These are phyloP conservation scores for Galbula dea DNA, from an alignment of 2,113 vertebrate species.

Conservation along the genomic window DNA sequence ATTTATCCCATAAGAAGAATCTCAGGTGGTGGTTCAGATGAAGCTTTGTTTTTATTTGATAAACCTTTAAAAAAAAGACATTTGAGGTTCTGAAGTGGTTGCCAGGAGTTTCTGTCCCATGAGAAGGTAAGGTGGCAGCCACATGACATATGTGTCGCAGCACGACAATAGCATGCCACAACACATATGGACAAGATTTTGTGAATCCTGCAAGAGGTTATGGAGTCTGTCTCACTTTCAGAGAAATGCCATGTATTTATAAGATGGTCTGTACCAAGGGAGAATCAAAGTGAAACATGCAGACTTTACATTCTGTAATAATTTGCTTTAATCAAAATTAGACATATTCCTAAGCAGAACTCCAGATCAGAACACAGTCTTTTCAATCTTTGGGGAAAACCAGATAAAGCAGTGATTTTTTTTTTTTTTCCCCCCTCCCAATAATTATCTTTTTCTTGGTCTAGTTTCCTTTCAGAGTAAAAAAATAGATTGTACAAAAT, in stretches of 20 bases:
- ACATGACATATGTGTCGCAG: too few species aligned
- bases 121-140: conserved; percentile 17
- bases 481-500: neutral
- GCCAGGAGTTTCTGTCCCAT: conserved; percentile 8
- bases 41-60: neutral
- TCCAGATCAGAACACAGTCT: neutral
- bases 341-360: neutral
- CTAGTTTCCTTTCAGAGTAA: neutral
- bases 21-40: neutral
- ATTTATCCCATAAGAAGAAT: neutral
- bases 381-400: neutral
- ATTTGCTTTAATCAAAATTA: conserved; percentile 33
- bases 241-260: conserved; percentile 8
- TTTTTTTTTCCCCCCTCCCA: too few species aligned
- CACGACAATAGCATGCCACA: too few species aligned
- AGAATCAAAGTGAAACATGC: conserved; percentile 6
- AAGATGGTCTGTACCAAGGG: conserved; percentile 8
- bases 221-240: conserved; percentile 13
- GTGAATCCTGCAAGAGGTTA: conserved; percentile 4
- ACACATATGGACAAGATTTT: conserved; percentile 26
- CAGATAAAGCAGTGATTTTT: neutral
- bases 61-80: neutral
- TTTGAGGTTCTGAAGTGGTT: conserved; percentile 2
- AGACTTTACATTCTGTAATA: neutral
- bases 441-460: too few species aligned